Percentiles rank a stretch among this genome's conserved stretches.
phyloP scores from a whole-genome alignment of 2,113 vertebrate genomes.

The Geococcyx californianus region DNA sequence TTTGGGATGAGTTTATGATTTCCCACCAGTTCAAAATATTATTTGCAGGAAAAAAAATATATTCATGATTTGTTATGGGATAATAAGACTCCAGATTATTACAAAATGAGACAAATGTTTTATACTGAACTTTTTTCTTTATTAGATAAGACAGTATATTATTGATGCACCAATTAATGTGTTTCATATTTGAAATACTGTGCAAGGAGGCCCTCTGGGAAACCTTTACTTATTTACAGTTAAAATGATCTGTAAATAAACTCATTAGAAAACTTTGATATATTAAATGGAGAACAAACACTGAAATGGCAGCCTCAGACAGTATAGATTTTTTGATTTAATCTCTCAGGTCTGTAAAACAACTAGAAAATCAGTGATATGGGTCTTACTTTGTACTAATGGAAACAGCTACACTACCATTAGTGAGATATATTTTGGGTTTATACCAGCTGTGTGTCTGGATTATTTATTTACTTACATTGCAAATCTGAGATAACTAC shows the following conservation, averaged over 20 bases:
- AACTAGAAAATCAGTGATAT: background rate
- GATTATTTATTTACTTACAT: background rate
- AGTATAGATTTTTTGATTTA: background rate
- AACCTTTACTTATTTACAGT: slow-evolving; percentile 13
- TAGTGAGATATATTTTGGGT: background rate
- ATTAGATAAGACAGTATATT: background rate
- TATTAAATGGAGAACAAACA: background rate
- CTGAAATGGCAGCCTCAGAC: background rate
- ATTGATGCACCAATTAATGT: background rate
- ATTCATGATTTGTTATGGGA: background rate
- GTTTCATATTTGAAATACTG: background rate
- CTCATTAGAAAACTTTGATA: background rate
- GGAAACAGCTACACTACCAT: background rate
- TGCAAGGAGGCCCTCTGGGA: background rate
- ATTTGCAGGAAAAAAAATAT: background rate
- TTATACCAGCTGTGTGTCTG: background rate
- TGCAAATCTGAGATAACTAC: background rate
- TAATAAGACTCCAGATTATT: background rate
- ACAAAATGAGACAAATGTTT: background rate
- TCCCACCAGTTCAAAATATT: background rate
- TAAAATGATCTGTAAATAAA: slow-evolving; percentile 36
- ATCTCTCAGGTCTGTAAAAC: background rate
- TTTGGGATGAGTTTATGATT: background rate
- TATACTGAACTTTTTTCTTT: background rate
- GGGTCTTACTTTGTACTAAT: background rate